A percentile compares a stretch with the other conserved stretches of the same genome.
These are phyloP conservation scores for Heteromormyrus szaboi DNA, from an alignment of 2,797 vertebrate species.

Conservation along the genomic window DNA sequence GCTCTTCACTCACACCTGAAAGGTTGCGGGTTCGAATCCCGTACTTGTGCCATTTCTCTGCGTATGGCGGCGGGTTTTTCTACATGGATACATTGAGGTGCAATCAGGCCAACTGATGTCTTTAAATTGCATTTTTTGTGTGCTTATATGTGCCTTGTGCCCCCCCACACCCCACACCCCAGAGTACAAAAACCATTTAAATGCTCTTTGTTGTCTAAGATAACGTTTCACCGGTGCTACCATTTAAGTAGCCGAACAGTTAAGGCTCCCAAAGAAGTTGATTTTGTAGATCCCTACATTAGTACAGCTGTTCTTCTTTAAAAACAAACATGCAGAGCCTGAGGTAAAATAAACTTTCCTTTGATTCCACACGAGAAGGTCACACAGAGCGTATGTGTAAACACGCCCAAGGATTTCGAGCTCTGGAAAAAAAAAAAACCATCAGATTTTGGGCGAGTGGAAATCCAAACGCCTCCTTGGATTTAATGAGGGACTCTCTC, in stretches of 20 bases:
- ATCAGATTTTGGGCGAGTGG: constrained; percentile 37
- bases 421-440: constrained; percentile 43
- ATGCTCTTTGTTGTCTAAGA: not conserved
- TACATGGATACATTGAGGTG: not conserved
- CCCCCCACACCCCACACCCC: not conserved
- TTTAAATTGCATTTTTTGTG: not conserved
- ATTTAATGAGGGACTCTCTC: constrained; percentile 53
- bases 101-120: not conserved
- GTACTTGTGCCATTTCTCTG: not conserved
- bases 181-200: not conserved
- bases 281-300: not conserved
- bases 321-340: not conserved
- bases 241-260: not conserved
- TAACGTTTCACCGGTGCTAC: not conserved
- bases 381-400: constrained; percentile 19
- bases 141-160: not conserved
- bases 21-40: not conserved
- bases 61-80: not conserved
- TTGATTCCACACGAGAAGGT: constrained; percentile 2
- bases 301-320: not conserved
- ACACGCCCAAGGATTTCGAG: constrained; percentile 12
- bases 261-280: not conserved
- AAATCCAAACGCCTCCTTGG: constrained; percentile 52
- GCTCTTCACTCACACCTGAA: not conserved
- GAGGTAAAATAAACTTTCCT: constrained; percentile 19